phyloP scores from a whole-genome alignment of 1,140 invertebrate species.

The Trichomalopsis sarcophagae region DNA sequence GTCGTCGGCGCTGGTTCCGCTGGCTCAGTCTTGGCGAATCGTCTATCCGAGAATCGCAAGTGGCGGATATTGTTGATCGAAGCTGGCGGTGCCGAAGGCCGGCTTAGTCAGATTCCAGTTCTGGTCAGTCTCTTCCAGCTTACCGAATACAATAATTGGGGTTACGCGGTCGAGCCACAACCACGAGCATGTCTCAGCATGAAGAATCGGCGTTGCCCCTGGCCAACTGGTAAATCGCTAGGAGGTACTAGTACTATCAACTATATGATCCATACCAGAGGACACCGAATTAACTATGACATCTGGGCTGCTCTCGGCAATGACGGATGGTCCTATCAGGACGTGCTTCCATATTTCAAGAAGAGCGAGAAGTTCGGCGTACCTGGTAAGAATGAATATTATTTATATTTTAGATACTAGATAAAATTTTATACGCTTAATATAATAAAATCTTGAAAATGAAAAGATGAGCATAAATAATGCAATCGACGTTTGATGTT shows the following conservation, averaged over 20 bases:
- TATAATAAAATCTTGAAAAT: too few relatives aligned
- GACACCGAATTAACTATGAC: slow-evolving; percentile 90
- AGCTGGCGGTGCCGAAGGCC: slow-evolving; percentile 85
- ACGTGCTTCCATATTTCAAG: slow-evolving; percentile 88
- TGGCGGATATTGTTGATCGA: slow-evolving; percentile 86
- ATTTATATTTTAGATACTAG: too few relatives aligned
- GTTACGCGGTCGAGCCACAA: slow-evolving; percentile 85
- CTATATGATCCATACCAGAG: slow-evolving; percentile 91
- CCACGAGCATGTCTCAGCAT: slow-evolving; percentile 80
- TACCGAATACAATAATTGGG: slow-evolving; percentile 82
- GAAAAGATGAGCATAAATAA: too few relatives aligned
- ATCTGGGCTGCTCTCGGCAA: slow-evolving; percentile 84
- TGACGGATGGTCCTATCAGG: slow-evolving; percentile 83
- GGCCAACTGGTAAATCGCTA: slow-evolving; percentile 85
- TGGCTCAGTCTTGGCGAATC: slow-evolving; percentile 86
- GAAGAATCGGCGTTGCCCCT: slow-evolving; percentile 78
- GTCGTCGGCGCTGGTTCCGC: slow-evolving; percentile 89
- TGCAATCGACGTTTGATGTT: too few relatives aligned
- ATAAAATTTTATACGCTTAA: too few relatives aligned
- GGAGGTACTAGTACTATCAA: slow-evolving; percentile 92
- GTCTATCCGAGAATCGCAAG: slow-evolving; percentile 81
- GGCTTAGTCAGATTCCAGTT: slow-evolving; percentile 83
- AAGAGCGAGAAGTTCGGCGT: slow-evolving; percentile 84
- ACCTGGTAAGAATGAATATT: slow-evolving; percentile 77
- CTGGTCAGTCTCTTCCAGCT: slow-evolving; percentile 84